phyloP scores from a whole-genome alignment of 2,888 invertebrate genomes.

The Phortica okadai region DNA sequence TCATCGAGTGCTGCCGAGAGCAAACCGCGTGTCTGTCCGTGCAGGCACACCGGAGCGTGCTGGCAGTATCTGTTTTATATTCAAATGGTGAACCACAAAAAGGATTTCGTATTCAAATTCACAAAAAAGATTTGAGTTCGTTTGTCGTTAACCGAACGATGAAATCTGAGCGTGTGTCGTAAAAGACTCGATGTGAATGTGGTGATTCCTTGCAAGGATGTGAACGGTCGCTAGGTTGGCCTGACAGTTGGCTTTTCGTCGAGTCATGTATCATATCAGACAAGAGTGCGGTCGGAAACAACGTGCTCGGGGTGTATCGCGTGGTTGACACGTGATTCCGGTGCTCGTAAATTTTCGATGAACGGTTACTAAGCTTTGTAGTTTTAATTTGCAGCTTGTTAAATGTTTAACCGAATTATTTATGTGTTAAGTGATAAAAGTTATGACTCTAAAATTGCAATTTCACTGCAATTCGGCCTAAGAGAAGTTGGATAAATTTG shows the following conservation, averaged over 20 bases:
- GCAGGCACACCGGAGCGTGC: constrained; percentile 43
- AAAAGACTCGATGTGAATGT: neutral
- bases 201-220: constrained; percentile 25
- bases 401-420: constrained; percentile 69
- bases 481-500: neutral
- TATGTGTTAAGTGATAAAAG: constrained; percentile 65
- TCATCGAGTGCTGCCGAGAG: constrained; percentile 56
- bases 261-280: constrained; percentile 67
- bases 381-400: constrained; percentile 72
- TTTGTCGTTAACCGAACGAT: constrained; percentile 50
- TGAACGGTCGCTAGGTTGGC: neutral
- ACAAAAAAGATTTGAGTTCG: constrained; percentile 62
- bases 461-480: neutral
- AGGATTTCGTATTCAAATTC: constrained; percentile 64
- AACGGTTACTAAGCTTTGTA: constrained; percentile 69
- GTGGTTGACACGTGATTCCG: constrained; percentile 77
- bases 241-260: constrained; percentile 51
- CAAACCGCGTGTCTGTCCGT: constrained; percentile 38
- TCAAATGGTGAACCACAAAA: constrained; percentile 63
- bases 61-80: constrained; percentile 59
- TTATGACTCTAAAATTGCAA: constrained; percentile 50
- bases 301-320: constrained; percentile 70
- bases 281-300: constrained; percentile 56
- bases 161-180: constrained; percentile 52
- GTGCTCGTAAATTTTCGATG: constrained; percentile 74